Base-by-base conservation (phyloP, 1,140 invertebrate species). In the Ostrea edulis region DNA sequence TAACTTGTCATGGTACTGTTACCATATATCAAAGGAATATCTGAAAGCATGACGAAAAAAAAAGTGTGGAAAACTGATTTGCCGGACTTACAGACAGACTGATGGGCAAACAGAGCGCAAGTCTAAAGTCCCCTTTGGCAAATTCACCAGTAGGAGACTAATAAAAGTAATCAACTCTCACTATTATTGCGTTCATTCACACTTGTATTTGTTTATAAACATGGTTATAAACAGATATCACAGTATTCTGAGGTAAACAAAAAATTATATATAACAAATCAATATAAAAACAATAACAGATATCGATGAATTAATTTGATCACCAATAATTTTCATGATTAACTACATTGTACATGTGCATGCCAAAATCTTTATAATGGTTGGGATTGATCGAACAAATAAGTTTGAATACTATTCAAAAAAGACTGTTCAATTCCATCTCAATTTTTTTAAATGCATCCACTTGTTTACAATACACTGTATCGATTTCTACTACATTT, bases 211-310 rank as follows among this genome's bases (percentile, higher is more conserved):
- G 17, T 51, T 14, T 44, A 29, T 81, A 81, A 29, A 81, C n/a
- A 44, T 20, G 17, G 2, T 44, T 44, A 44, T 44, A 44, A 44
- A 44, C 4, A 83, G 52, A 83, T 83, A 53, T 83, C 51, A 83
- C 82, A 83, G 82, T 83, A 83, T 52, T 51, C 25, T 55, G 53
- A 83, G 82, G 82, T 83, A 83, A 53, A 8, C 3, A 53, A 44
- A 44, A 44, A 25, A 22, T n/a, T n/a, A n/a, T 53, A 22, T 83
- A 83, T 83, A 83, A 77, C 68, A 35, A 29, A 77, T 29, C 22
- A 77, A 77, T 77, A 77, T 14, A 14, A 77, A 77, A 62, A 58
- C 3, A 62, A 62, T 62, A 62, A 5, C 17, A 17, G n/a, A 62
- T 62, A 17, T 62, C 20, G 55, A 62, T 62, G 17, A n/a, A n/a